phyloP scores from a whole-genome alignment of 2,113 vertebrate species.

The Cygnus atratus region DNA sequence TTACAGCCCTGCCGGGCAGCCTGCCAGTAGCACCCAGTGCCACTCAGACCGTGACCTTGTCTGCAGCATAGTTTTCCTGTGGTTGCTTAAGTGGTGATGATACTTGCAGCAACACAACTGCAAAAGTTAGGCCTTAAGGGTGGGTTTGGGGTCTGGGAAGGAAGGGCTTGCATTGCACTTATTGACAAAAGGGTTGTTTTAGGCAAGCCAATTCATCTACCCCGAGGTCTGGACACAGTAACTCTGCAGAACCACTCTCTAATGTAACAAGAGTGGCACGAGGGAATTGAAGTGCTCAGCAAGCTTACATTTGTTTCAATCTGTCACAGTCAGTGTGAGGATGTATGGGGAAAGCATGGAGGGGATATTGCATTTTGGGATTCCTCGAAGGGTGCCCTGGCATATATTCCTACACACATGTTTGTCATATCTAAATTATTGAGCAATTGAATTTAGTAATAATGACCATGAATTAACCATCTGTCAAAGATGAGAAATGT shows the following conservation, averaged over 20 bases:
- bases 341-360: neutral
- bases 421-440: conserved; percentile 60
- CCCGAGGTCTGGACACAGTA: neutral
- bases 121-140: neutral
- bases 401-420: conserved; percentile 36
- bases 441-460: conserved; percentile 58
- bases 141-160: no score
- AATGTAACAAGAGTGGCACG: neutral
- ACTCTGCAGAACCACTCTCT: neutral
- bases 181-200: neutral
- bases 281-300: neutral
- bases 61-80: neutral
- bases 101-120: neutral
- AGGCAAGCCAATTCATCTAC: neutral
- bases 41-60: neutral
- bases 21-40: neutral
- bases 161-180: neutral
- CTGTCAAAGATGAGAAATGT: conserved; percentile 56
- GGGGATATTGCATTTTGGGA: neutral
- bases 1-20: neutral
- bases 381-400: conserved; percentile 45
- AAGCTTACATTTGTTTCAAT: conserved; percentile 5
- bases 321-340: neutral
- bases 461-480: conserved; percentile 62
- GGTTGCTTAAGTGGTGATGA: neutral